Conservation (phyloP, 1,140 invertebrate species). For the Yoshiicerus persimilis region DNA sequence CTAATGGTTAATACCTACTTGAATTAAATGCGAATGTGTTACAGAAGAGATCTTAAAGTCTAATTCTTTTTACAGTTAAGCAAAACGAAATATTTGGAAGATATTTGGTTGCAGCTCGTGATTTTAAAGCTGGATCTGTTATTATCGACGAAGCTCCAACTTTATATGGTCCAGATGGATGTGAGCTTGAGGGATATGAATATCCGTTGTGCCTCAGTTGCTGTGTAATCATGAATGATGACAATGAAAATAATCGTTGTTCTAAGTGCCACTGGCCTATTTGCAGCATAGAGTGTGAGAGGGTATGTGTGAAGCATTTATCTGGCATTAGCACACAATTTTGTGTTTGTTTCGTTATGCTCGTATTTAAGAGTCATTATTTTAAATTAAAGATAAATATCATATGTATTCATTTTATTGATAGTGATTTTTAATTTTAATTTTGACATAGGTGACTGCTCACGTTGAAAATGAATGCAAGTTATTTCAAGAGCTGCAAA, state of each 20-base stretch:
- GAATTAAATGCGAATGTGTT: no score
- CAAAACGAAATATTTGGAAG: constrained; percentile 25
- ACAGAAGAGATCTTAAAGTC: no score
- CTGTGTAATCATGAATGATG: constrained; percentile 32
- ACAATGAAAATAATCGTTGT: constrained; percentile 34
- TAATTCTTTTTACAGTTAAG: constrained; percentile 3
- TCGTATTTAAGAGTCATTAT: neutral
- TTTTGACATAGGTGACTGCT: neutral
- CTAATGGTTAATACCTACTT: no score
- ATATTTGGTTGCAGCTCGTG: constrained; percentile 7
- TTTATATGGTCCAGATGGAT: constrained; percentile 32
- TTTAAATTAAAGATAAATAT: no score
- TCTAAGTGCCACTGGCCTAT: constrained; percentile 29
- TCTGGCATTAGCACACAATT: neutral
- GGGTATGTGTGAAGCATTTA: neutral
- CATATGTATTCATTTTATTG: no score
- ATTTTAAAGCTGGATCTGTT: constrained; percentile 22
- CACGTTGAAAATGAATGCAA: constrained; percentile 35
- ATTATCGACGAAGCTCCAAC: constrained; percentile 18
- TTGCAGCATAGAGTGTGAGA: constrained; percentile 23
- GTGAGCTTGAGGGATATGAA: constrained; percentile 20
- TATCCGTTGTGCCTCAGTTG: constrained; percentile 30
- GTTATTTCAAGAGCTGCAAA: neutral
- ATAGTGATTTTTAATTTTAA: no score
- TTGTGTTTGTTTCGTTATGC: no score